Percentiles rank a stretch among this genome's conserved stretches.
Conservation (phyloP, 2,888 invertebrate species). For the Prenolepis imparis region DNA sequence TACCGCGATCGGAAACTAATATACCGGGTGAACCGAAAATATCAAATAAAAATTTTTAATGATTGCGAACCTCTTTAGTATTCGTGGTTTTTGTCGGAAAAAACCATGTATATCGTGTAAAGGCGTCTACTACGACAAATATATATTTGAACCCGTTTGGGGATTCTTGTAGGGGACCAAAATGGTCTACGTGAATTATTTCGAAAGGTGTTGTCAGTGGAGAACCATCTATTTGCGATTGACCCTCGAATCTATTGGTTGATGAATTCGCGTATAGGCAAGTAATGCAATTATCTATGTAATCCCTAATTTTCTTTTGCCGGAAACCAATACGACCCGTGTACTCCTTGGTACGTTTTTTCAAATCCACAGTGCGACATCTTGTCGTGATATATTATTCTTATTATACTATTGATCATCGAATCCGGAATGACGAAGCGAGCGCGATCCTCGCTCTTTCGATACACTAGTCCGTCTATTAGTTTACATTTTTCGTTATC, state of each 20-base stretch:
- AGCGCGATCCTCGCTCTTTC: neutral
- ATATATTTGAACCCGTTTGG: neutral
- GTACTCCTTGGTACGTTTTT: neutral
- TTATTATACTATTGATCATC: neutral
- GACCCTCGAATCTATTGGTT: neutral
- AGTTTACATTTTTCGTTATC: neutral
- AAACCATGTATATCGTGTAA: neutral
- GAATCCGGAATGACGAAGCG: neutral
- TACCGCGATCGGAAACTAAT: neutral
- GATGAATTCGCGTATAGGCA: neutral
- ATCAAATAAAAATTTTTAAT: neutral
- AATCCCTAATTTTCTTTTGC: neutral
- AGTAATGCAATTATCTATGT: conserved; percentile 13
- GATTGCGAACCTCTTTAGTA: neutral
- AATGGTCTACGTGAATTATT: neutral
- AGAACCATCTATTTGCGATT: neutral
- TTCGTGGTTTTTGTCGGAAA: neutral
- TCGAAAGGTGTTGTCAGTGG: neutral
- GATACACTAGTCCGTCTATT: neutral
- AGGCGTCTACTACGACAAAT: neutral
- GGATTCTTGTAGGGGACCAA: neutral
- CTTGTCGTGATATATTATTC: neutral
- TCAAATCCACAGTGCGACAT: neutral
- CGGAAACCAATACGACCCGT: neutral
- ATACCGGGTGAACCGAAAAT: neutral